Evolutionary conservation across 2,888 invertebrate species (phyloP), one percentile per base, ranked within the genome.

Genomic region (Parasteatoda lunata): DNA sequence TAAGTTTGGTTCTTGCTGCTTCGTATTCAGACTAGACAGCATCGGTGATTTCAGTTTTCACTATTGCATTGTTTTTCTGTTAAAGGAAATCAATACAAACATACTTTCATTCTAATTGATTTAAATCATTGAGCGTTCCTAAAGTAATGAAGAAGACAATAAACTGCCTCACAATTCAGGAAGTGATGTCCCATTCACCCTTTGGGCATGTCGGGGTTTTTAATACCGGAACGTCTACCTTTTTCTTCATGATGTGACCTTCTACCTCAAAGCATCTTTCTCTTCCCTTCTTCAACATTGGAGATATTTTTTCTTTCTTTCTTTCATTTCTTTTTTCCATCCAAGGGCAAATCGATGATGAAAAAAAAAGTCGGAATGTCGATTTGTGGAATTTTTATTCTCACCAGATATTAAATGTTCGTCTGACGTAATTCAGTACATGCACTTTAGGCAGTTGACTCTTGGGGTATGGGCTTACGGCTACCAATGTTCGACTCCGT

Each of bases 161-260:
- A 59, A 30, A 59, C 59, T 59, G 11, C 59, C 6, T 0, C 9
- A 7, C 11, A 13, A 59, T 59, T 7, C 59, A 59, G 59, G 59
- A 59, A 59, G 59, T 59, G 59, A 59, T 59, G 59, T 49, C 65
- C 71, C 30, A 72, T 66, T 65, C 66, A 45, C 48, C 51, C 64
- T 64, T 65, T 49, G 59, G 71, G 70, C 52, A 48, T 78, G 45
- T 59, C 59, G 15, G 15, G 64, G 47, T 69, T 71, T 72, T 72
- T 49, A 48, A 66, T 48, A 79, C 78, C 49, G 49, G 71, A 79
- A 71, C 78, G 68, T 77, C 77, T 52, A 11, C 77, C 51, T 30
- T 49, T 30, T 69, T 77, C 59, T 59, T 9, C 59, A 59, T 13
- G n/a, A 59, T 59, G 59, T 59, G 59, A 59, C 59, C 59, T 59